Conservation (phyloP, 2,797 vertebrate genomes). For the Helicolenus hilgendorfi region DNA sequence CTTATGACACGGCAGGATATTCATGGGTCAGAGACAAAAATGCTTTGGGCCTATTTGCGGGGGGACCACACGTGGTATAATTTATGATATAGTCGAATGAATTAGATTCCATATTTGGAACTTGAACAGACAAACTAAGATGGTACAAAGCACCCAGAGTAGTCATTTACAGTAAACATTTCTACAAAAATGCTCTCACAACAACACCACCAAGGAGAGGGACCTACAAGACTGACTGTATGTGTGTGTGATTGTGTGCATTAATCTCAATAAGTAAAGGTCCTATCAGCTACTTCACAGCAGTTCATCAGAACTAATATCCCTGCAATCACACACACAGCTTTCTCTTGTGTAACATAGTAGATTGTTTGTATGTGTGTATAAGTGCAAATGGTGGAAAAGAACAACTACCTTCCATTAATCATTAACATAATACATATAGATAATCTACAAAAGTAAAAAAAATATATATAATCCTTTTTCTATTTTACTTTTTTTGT, state of each 20-base stretch:
- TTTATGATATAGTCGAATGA: conserved; percentile 13
- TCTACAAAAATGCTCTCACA: not conserved
- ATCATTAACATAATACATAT: not conserved
- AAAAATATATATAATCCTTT: not conserved
- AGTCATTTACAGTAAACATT: not conserved
- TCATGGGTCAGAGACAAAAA: conserved; percentile 18
- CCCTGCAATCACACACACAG: not conserved
- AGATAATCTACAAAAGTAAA: not conserved
- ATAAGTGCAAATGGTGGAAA: not conserved
- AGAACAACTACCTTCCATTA: not conserved
- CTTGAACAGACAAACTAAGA: not conserved
- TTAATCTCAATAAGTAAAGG: not conserved
- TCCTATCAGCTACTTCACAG: not conserved
- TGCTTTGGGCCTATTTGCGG: not conserved
- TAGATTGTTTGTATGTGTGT: not conserved
- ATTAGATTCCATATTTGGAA: conserved; percentile 8
- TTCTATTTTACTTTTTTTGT: not conserved
- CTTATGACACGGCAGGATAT: not conserved
- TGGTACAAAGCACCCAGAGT: not conserved
- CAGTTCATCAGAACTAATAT: not conserved
- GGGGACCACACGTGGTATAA: conserved; percentile 29
- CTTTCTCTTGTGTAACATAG: not conserved
- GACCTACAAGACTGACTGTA: not conserved
- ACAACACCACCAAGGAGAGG: not conserved
- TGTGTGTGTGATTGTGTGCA: not conserved